A percentile compares a stretch with the other conserved stretches of the same genome.
These are phyloP conservation scores for Hypsibius dujardini DNA, from an alignment of 1,140 invertebrate species.

Conservation along the genomic window DNA sequence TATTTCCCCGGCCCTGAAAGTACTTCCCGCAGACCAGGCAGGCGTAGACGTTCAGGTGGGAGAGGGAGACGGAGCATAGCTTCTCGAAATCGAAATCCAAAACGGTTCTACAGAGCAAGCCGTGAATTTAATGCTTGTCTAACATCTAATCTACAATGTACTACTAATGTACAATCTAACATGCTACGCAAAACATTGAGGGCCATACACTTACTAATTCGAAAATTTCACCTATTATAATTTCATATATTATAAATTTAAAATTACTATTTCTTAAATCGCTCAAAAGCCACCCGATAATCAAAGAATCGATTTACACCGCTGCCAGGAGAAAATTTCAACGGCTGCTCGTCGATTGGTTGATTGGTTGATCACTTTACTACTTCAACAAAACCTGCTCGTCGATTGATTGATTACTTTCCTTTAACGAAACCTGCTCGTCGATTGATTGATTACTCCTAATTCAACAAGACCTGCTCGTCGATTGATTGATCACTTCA, in stretches of 20 bases:
- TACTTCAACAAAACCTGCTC: too few species aligned
- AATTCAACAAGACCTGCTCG: too few species aligned
- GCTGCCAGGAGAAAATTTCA: too few species aligned
- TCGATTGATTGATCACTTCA: too few species aligned
- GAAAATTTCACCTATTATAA: slow-evolving; percentile 5
- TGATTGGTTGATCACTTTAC: too few species aligned
- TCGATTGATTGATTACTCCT: too few species aligned
- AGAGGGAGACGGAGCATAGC: slow-evolving; percentile 88
- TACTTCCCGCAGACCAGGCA: slow-evolving; percentile 99
- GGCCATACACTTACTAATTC: slow-evolving; percentile 10
- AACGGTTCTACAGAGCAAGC: slow-evolving; percentile 45
- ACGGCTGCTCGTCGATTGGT: too few species aligned
- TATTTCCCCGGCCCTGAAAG: slow-evolving; percentile 86
- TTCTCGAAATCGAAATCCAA: slow-evolving; percentile 99
- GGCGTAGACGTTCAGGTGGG: slow-evolving; percentile 98
- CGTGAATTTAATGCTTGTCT: slow-evolving; percentile 27
- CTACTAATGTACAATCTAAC: slow-evolving; percentile 31
- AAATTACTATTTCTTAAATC: too few species aligned
- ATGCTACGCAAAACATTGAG: slow-evolving; percentile 29
- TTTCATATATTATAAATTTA: not conserved
- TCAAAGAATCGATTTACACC: too few species aligned
- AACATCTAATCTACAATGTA: slow-evolving; percentile 29
- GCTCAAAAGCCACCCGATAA: too few species aligned
- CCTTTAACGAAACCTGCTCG: too few species aligned
- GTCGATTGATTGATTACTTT: too few species aligned